These are phyloP conservation scores for Zygogramma bicolorata DNA, from an alignment of 2,888 invertebrate genomes.

Conservation along the genomic window DNA sequence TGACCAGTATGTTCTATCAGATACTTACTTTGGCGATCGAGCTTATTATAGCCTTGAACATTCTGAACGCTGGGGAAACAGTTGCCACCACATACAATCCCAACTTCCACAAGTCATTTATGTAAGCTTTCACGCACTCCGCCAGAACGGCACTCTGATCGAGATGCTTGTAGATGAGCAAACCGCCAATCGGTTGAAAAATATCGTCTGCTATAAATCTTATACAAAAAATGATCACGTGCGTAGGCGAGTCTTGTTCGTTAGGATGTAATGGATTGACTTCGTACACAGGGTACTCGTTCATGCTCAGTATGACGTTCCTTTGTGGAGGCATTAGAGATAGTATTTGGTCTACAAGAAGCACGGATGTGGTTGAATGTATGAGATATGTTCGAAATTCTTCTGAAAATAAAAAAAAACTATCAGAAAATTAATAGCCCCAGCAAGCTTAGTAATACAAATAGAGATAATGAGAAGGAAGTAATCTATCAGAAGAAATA, in stretches of 20 bases:
- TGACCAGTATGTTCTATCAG: not conserved
- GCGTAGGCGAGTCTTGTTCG: constrained; percentile 30
- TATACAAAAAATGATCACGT: constrained; percentile 40
- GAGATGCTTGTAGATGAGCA: constrained; percentile 36
- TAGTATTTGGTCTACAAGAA: constrained; percentile 36
- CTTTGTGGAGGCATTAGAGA: constrained; percentile 36
- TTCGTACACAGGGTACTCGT: constrained; percentile 32
- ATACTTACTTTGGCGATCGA: constrained; percentile 40
- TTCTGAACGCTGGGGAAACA: constrained; percentile 42
- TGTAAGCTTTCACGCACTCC: constrained; percentile 42
- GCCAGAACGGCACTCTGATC: constrained; percentile 40
- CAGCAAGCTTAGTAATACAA: not conserved
- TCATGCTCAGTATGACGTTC: constrained; percentile 42
- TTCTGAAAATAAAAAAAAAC: constrained; percentile 24
- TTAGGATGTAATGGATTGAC: constrained; percentile 38
- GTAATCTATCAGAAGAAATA: too few species aligned
- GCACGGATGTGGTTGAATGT: constrained; percentile 26
- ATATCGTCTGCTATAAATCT: constrained; percentile 34
- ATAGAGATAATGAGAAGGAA: too few species aligned
- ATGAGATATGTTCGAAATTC: constrained; percentile 33
- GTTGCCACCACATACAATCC: constrained; percentile 43
- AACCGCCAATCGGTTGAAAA: constrained; percentile 46
- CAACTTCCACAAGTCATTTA: constrained; percentile 45
- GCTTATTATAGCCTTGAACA: constrained; percentile 41
- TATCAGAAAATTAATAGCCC: not conserved